Percentiles rank a stretch among this genome's conserved stretches.
phyloP scores from a whole-genome alignment of 2,797 vertebrate genomes.

The Characodon lateralis region DNA sequence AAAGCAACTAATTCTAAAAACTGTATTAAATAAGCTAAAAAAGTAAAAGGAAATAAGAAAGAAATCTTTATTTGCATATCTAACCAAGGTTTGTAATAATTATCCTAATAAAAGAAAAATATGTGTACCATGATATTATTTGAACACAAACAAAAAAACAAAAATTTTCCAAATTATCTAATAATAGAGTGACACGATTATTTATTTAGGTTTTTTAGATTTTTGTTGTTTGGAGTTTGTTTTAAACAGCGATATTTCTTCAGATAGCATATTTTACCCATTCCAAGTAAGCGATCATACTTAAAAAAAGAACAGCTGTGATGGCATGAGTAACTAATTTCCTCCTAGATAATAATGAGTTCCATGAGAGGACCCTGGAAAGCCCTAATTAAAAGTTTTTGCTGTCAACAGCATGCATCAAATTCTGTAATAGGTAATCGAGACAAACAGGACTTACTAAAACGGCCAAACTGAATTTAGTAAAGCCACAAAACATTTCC shows the following conservation, averaged over 20 bases:
- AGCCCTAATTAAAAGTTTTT: conserved; percentile 50
- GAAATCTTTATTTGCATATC: conserved; percentile 21
- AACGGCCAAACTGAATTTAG: not conserved
- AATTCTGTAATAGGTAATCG: conserved; percentile 28
- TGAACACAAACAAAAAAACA: conserved; percentile 41
- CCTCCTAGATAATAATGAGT: conserved; percentile 15
- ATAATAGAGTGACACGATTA: not conserved
- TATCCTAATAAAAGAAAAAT: conserved; percentile 29
- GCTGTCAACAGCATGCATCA: conserved; percentile 6
- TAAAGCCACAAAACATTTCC: not conserved
- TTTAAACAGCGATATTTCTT: not conserved
- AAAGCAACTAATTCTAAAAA: not conserved
- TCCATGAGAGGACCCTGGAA: conserved; percentile 11
- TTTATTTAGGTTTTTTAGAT: not conserved
- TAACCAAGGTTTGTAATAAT: conserved; percentile 43
- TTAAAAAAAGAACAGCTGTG: conserved; percentile 17
- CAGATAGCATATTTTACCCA: not conserved
- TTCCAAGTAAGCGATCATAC: conserved; percentile 4
- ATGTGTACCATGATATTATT: conserved; percentile 39
- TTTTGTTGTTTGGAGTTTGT: not conserved
- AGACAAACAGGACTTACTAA: conserved; percentile 12
- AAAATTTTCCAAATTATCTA: conserved; percentile 11
- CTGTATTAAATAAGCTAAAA: conserved; percentile 12
- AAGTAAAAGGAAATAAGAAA: conserved; percentile 18
- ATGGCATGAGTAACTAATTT: conserved; percentile 41